Conservation (phyloP, 2,797 vertebrate genomes). For the Eulemur albifrons region DNA sequence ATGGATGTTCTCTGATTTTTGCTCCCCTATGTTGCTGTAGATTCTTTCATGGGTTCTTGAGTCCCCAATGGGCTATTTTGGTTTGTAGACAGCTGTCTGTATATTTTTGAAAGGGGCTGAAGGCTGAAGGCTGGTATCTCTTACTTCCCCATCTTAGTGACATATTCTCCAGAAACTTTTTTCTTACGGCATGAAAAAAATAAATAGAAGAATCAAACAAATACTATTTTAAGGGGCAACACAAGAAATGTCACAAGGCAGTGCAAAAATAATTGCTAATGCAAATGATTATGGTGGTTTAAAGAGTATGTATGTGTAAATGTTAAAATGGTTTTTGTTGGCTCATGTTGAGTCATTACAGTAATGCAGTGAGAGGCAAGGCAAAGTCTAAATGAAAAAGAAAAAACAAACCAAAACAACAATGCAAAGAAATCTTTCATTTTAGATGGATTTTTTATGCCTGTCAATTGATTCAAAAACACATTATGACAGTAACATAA, state of each 20-base stretch:
- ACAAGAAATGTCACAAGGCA: background rate
- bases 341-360: background rate
- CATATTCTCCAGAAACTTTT: background rate
- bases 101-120: background rate
- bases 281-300: background rate
- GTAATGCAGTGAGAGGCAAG: background rate
- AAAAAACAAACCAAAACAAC: background rate
- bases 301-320: background rate
- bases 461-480: background rate
- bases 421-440: slow-evolving; percentile 2
- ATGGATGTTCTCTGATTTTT: background rate
- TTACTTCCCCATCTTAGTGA: background rate
- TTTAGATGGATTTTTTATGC: background rate
- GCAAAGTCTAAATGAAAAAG: background rate
- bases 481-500: background rate
- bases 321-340: background rate
- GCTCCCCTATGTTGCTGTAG: background rate
- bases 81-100: background rate
- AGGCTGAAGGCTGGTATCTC: background rate
- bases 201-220: slow-evolving; percentile 20
- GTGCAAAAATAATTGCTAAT: slow-evolving; percentile 29
- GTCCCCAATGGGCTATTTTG: background rate
- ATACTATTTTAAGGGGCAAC: background rate
- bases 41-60: background rate
- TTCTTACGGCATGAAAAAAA: background rate